Evolutionary conservation across 2,113 vertebrate genomes (phyloP).

Genomic region (Leptosomus discolor): DNA sequence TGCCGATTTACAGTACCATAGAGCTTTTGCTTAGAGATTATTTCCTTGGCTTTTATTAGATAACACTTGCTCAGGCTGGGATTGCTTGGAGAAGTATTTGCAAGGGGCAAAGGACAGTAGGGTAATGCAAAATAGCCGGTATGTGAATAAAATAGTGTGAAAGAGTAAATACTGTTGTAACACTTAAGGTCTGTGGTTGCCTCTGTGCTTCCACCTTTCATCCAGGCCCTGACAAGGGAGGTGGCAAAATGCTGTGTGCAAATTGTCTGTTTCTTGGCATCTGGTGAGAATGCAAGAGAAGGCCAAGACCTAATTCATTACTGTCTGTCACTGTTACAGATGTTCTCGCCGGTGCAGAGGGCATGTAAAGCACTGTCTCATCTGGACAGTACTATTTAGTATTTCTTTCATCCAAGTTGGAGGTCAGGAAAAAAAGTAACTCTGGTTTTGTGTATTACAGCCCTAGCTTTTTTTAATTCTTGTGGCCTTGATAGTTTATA

Average conservation of each 20-base stretch:
- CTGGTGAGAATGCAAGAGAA: background rate
- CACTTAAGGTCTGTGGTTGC: background rate
- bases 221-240: background rate
- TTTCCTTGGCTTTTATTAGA: background rate
- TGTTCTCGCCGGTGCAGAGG: background rate
- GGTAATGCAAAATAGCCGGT: background rate
- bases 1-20: too few species aligned
- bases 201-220: background rate
- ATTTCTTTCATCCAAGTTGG: background rate
- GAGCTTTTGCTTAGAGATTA: background rate
- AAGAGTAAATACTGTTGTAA: background rate
- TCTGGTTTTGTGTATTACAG: background rate
- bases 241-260: rapidly evolving
- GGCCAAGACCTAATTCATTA: background rate
- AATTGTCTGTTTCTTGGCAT: background rate
- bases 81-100: background rate
- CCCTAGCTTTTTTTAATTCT: background rate
- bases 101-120: background rate
- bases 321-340: background rate
- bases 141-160: background rate
- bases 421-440: background rate
- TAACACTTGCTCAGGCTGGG: background rate
- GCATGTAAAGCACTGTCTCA: background rate
- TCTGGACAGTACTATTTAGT: background rate
- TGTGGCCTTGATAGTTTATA: background rate